Evolutionary conservation across 2,797 vertebrate species (phyloP).

Genomic region (Clarias platycephalus): DNA sequence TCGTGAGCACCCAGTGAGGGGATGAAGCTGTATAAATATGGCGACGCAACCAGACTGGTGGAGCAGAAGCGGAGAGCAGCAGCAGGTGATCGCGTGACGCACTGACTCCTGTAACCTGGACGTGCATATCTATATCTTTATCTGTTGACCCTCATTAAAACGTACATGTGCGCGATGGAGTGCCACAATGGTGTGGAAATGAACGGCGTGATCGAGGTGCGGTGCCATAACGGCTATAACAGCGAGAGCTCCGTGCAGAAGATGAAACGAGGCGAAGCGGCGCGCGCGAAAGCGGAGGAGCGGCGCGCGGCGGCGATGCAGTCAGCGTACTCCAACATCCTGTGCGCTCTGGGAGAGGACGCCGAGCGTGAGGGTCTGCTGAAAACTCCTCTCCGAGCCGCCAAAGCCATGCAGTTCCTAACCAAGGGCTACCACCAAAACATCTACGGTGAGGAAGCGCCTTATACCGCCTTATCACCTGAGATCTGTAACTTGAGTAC

Average conservation of each 20-base stretch:
- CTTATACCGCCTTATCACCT: background rate
- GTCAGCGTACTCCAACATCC: slow-evolving; percentile 77
- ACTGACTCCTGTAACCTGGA: background rate
- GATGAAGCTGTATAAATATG: background rate
- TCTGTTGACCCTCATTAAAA: background rate
- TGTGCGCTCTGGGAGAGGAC: slow-evolving; percentile 79
- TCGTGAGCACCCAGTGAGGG: background rate
- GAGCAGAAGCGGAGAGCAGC: background rate
- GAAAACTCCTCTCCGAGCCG: slow-evolving; percentile 79
- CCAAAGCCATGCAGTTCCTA: slow-evolving; percentile 84
- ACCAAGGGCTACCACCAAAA: slow-evolving; percentile 84
- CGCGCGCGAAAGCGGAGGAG: slow-evolving; percentile 68
- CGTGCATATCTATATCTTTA: no score
- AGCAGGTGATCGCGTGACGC: background rate
- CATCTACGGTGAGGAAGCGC: slow-evolving; percentile 68
- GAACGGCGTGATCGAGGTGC: slow-evolving; percentile 57
- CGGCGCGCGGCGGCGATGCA: slow-evolving; percentile 66
- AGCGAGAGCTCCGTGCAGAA: slow-evolving; percentile 32
- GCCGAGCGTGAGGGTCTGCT: slow-evolving; percentile 77
- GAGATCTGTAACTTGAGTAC: no score
- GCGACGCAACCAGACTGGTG: no score
- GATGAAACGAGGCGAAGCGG: slow-evolving; percentile 58
- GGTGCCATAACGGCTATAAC: slow-evolving; percentile 51
- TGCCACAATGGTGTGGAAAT: slow-evolving; percentile 52
- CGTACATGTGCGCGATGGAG: slow-evolving; percentile 51